phyloP scores from a whole-genome alignment of 2,797 vertebrate genomes.

The Picus viridis region DNA sequence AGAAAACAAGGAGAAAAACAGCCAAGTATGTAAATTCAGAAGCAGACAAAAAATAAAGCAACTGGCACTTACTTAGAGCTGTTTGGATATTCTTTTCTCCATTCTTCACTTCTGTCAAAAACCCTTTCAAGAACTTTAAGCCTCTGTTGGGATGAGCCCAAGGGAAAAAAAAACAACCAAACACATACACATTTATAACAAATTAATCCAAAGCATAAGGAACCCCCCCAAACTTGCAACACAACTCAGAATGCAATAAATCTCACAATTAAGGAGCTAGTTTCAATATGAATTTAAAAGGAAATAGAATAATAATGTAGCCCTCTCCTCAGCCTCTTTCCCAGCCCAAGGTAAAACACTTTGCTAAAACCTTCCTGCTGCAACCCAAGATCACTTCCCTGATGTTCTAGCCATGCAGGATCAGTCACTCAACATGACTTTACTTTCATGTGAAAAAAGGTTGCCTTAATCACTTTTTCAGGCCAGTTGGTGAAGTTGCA shows the following conservation, averaged over 20 bases:
- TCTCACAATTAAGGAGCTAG: not conserved
- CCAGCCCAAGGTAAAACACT: not conserved
- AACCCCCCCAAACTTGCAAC: not conserved
- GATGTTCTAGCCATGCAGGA: not conserved
- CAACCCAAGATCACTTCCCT: not conserved
- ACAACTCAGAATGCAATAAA: not conserved
- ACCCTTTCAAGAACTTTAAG: conserved; percentile 96
- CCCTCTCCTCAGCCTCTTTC: not conserved
- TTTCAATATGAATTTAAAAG: not conserved
- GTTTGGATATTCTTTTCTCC: conserved; percentile 91
- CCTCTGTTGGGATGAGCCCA: conserved; percentile 78
- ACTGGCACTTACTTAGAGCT: conserved; percentile 89
- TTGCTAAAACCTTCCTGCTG: not conserved
- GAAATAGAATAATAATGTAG: not conserved
- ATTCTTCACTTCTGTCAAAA: conserved; percentile 89
- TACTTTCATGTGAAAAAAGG: not conserved
- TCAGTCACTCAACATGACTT: not conserved
- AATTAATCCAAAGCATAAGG: not conserved
- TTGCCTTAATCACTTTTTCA: rapidly evolving
- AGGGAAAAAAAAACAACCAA: not conserved
- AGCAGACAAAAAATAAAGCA: conserved; percentile 12
- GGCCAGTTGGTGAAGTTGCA: not conserved
- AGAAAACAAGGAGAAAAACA: not conserved
- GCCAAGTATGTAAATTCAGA: not conserved
- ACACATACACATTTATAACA: not conserved